Evolutionary conservation across 2,888 invertebrate species (phyloP).

Genomic region (Elmis aenea): DNA sequence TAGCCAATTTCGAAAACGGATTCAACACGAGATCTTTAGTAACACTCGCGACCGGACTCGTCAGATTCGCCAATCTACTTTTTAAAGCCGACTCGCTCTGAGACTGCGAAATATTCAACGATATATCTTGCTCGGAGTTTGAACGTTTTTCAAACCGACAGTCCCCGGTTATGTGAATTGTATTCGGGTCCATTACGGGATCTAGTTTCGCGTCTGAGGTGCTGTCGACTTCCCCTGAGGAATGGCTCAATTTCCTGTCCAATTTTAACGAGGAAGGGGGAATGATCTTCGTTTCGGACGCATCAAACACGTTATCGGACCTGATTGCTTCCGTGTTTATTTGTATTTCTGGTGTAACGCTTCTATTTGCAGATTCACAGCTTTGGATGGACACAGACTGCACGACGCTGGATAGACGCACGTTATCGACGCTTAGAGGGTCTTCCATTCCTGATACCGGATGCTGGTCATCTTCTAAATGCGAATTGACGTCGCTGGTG

Average conservation of each 20-base stretch:
- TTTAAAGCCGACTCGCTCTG: slow-evolving; percentile 76
- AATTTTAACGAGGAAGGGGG: slow-evolving; percentile 55
- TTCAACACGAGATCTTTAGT: slow-evolving; percentile 65
- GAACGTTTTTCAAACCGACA: slow-evolving; percentile 46
- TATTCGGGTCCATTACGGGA: slow-evolving; percentile 15
- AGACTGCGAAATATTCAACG: slow-evolving; percentile 67
- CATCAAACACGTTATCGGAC: no score
- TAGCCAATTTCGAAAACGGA: slow-evolving; percentile 78
- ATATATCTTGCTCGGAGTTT: slow-evolving; percentile 63
- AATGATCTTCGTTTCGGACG: slow-evolving; percentile 41
- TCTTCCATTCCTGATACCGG: no score
- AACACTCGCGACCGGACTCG: slow-evolving; percentile 62
- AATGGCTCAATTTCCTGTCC: slow-evolving; percentile 63
- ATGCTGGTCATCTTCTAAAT: slow-evolving; percentile 36
- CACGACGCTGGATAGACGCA: slow-evolving; percentile 45
- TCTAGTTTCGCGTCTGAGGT: slow-evolving; percentile 23
- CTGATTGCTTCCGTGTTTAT: slow-evolving; percentile 39
- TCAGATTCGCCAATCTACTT: slow-evolving; percentile 50
- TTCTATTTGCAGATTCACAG: slow-evolving; percentile 19
- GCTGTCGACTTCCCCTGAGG: slow-evolving; percentile 61
- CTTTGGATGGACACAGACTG: slow-evolving; percentile 39
- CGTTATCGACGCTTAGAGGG: slow-evolving; percentile 35
- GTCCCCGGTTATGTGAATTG: slow-evolving; percentile 20
- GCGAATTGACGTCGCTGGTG: slow-evolving; percentile 40
- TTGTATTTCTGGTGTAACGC: slow-evolving; percentile 38